A percentile compares a stretch with the other conserved stretches of the same genome.
Evolutionary conservation across 2,888 invertebrate species (phyloP).

Genomic region (Eilema griseolum): DNA sequence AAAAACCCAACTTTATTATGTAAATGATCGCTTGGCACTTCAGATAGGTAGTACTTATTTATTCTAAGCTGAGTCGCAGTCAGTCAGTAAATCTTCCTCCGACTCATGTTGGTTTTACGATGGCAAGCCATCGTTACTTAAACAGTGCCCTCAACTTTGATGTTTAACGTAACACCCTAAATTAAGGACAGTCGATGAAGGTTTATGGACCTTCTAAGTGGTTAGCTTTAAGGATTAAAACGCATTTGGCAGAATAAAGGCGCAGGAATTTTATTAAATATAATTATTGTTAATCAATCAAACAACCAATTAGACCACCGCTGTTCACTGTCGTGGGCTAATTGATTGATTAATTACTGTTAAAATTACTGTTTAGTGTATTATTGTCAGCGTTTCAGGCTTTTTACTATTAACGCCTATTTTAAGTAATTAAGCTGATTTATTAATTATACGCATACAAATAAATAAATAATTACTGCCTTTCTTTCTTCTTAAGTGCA

Average conservation of each 20-base stretch:
- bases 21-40: slow-evolving; percentile 6
- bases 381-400: not conserved
- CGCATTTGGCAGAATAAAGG: slow-evolving; percentile 24
- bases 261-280: not conserved
- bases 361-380: not conserved
- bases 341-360: no score
- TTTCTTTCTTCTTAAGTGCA: no score
- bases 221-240: slow-evolving; percentile 38
- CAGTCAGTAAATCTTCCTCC: slow-evolving; percentile 35
- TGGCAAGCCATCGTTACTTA: slow-evolving; percentile 44
- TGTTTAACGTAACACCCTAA: slow-evolving; percentile 59
- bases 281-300: no score
- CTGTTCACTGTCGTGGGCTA: no score
- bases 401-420: no score
- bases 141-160: slow-evolving; percentile 47
- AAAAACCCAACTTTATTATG: slow-evolving; percentile 10
- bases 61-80: slow-evolving; percentile 29
- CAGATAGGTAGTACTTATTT: slow-evolving; percentile 26
- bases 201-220: slow-evolving; percentile 55
- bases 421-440: no score
- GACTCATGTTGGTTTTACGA: slow-evolving; percentile 44
- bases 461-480: no score
- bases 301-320: no score
- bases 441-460: no score
- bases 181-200: slow-evolving; percentile 62